phyloP scores from a whole-genome alignment of 2,797 vertebrate species.

The Pipistrellus pipistrellus region DNA sequence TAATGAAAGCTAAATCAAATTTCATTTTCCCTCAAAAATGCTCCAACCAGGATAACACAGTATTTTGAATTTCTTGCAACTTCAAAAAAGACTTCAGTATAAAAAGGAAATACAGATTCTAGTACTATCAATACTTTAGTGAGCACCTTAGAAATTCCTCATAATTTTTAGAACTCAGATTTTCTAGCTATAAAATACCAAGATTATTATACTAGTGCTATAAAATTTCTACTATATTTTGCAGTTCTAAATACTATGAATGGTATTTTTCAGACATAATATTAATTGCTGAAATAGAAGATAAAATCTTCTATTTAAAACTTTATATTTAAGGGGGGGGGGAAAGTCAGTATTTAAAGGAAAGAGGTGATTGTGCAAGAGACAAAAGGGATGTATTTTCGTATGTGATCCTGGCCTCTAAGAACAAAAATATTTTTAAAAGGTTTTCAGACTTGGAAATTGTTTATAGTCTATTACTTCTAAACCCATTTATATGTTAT shows the following conservation, averaged over 20 bases:
- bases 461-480: conserved; percentile 45
- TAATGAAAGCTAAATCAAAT: conserved; percentile 41
- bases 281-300: not conserved
- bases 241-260: not conserved
- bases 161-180: not conserved
- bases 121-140: not conserved
- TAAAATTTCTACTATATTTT: conserved; percentile 16
- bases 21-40: conserved; percentile 46
- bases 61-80: not conserved
- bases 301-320: not conserved
- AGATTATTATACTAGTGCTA: not conserved
- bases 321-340: not conserved
- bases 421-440: not conserved
- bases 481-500: conserved; percentile 10
- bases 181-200: not conserved
- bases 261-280: conserved; percentile 47
- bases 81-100: not conserved
- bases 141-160: not conserved
- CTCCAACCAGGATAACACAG: not conserved
- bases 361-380: not conserved
- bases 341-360: not conserved
- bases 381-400: not conserved
- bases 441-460: conserved; percentile 16
- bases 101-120: not conserved
- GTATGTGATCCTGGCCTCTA: conserved; percentile 17